These are phyloP conservation scores for Macrobrachium nipponense DNA, from an alignment of 1,140 invertebrate genomes.

Conservation along the genomic window DNA sequence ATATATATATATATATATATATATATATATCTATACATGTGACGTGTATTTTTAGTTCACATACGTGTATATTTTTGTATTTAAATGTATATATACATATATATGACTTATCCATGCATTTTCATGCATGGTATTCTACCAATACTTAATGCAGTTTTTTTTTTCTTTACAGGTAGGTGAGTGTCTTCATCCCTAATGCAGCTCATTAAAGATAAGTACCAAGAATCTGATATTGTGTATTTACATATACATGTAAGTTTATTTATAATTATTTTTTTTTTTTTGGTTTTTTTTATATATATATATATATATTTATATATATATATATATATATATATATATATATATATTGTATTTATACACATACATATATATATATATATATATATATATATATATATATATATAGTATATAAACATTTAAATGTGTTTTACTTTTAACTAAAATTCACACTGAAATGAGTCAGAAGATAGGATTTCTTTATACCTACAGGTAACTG, in stretches of 20 bases:
- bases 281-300: not conserved
- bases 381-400: not conserved
- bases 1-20: slow-evolving; percentile 37
- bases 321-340: slow-evolving; percentile 13
- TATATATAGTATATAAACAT: not conserved
- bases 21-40: slow-evolving; percentile 28
- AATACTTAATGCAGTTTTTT: too few species aligned
- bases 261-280: not conserved
- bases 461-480: too few species aligned
- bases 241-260: not conserved
- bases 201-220: too few species aligned
- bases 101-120: not conserved
- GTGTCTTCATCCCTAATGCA: too few species aligned
- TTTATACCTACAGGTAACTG: not conserved
- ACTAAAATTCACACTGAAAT: too few species aligned
- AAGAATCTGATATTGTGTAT: too few species aligned
- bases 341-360: not conserved
- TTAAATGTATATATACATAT: slow-evolving; percentile 1
- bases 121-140: not conserved
- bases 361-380: not conserved
- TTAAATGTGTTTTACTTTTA: too few species aligned
- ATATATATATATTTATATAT: slow-evolving; percentile 4
- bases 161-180: too few species aligned
- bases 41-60: not conserved
- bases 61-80: not conserved